phyloP scores from a whole-genome alignment of 2,797 vertebrate genomes.

The Lophius americanus region DNA sequence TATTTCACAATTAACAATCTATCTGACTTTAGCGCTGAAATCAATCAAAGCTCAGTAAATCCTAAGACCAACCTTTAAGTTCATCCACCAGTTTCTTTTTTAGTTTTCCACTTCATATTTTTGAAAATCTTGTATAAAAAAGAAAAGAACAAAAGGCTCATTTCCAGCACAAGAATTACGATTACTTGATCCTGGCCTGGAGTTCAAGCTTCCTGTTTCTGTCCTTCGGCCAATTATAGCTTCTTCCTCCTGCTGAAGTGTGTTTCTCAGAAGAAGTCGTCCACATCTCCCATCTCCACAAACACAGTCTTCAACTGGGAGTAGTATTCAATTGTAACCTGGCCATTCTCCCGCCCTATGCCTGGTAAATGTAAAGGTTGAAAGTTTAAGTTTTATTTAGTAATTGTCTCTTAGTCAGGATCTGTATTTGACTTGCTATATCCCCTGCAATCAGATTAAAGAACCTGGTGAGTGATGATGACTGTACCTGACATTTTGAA shows the following conservation, averaged over 20 bases:
- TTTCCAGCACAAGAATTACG: not conserved
- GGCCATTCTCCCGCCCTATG: conserved; percentile 95
- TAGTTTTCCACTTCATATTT: not conserved
- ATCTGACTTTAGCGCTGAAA: conserved; percentile 3
- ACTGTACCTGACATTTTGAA: conserved; percentile 93
- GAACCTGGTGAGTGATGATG: not conserved
- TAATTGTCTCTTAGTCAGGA: too few relatives aligned
- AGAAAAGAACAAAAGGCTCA: not conserved
- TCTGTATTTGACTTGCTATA: not conserved
- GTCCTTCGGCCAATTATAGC: conserved; percentile 13
- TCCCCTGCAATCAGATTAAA: not conserved
- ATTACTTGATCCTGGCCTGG: not conserved
- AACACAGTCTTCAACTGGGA: conserved; percentile 94
- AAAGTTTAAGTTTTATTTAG: not conserved
- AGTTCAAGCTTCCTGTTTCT: conserved; percentile 7
- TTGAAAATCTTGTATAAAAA: not conserved
- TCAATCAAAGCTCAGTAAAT: conserved; percentile 9
- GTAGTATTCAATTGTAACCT: conserved; percentile 91
- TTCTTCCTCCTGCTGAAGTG: not conserved
- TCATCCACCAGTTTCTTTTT: not conserved
- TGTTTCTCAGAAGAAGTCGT: conserved; percentile 85
- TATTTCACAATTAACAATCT: not conserved
- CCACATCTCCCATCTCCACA: conserved; percentile 96
- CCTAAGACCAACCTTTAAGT: not conserved
- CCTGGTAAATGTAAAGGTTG: conserved; percentile 76